These are phyloP conservation scores for Tenthredo livida DNA, from an alignment of 2,888 invertebrate genomes.

Conservation along the genomic window DNA sequence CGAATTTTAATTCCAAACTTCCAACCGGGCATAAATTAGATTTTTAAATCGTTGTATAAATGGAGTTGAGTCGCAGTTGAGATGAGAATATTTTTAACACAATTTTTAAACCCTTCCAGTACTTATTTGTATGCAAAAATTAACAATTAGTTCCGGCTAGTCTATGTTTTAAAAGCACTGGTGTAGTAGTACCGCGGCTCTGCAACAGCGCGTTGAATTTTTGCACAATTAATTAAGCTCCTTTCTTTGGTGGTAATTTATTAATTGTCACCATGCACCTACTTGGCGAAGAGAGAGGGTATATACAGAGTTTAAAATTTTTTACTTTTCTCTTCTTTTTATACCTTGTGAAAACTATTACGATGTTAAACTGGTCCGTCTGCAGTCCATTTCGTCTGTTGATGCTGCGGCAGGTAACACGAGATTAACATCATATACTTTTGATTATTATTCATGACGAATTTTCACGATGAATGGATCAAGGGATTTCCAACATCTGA, in stretches of 20 bases:
- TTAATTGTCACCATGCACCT: not conserved
- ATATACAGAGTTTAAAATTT: not conserved
- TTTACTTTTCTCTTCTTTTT: no score
- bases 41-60: conserved; percentile 5
- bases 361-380: not conserved
- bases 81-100: not conserved
- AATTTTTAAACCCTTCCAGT: conserved; percentile 8
- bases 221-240: conserved; percentile 32
- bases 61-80: not conserved
- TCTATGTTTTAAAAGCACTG: conserved; percentile 17
- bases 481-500: conserved; percentile 18
- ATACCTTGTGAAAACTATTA: not conserved
- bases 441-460: conserved; percentile 14
- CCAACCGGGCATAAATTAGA: not conserved
- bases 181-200: not conserved
- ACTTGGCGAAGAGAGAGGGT: not conserved
- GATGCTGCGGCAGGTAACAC: not conserved
- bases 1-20: no score
- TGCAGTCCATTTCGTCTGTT: not conserved
- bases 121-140: conserved; percentile 38
- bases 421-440: conserved; percentile 23
- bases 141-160: conserved; percentile 14
- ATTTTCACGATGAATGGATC: conserved; percentile 13
- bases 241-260: conserved; percentile 28
- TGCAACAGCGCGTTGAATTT: conserved; percentile 13